Evolutionary conservation across 2,888 invertebrate species (phyloP).

Genomic region (Drosophila picticornis): DNA sequence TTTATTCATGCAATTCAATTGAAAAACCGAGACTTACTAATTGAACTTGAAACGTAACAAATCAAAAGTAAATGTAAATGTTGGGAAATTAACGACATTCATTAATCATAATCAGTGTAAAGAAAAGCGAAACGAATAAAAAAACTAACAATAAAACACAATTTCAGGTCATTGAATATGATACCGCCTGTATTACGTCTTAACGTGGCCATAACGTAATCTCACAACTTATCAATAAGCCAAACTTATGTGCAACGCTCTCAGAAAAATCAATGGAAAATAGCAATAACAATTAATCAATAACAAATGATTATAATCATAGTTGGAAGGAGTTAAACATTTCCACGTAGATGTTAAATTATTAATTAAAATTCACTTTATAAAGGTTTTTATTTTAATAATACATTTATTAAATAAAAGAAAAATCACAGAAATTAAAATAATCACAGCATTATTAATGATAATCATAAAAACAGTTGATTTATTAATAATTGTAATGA

Average conservation of each 20-base stretch:
- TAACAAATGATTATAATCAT: background rate
- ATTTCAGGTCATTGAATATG: slow-evolving; percentile 53
- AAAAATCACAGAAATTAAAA: background rate
- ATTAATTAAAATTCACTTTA: background rate
- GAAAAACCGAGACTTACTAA: slow-evolving; percentile 23
- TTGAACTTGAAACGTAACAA: slow-evolving; percentile 65
- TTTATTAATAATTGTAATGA: background rate
- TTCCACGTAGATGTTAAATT: background rate
- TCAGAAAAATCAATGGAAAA: slow-evolving; percentile 9
- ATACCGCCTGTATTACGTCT: slow-evolving; percentile 3
- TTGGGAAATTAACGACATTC: slow-evolving; percentile 37
- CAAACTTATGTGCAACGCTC: slow-evolving; percentile 32
- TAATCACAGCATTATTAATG: background rate
- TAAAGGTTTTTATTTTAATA: background rate
- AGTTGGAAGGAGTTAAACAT: background rate
- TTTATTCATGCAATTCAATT: slow-evolving; percentile 55
- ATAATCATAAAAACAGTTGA: background rate
- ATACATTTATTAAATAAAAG: background rate
- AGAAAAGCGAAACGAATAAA: slow-evolving; percentile 17
- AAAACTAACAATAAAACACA: slow-evolving; percentile 25
- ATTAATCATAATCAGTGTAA: slow-evolving; percentile 43
- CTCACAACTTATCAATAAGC: slow-evolving; percentile 39
- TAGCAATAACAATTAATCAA: background rate
- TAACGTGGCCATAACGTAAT: slow-evolving; percentile 41
- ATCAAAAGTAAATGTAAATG: slow-evolving; percentile 60